Evolutionary conservation across 1,140 invertebrate genomes (phyloP).

Genomic region (Aphelenchoides fujianensis): DNA sequence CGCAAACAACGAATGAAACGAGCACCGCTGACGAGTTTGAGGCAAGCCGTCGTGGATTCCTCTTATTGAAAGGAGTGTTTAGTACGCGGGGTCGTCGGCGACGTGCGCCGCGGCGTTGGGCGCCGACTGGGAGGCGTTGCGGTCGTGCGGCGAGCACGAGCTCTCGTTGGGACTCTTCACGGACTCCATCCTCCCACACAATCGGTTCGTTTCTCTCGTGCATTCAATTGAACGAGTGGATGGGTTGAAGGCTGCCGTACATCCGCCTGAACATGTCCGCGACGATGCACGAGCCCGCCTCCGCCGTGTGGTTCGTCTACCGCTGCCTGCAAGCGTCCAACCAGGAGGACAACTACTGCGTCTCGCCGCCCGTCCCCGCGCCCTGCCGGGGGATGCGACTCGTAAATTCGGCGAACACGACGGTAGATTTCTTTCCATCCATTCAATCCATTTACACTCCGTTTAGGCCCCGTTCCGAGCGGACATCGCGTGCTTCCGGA

Average conservation of each 20-base stretch:
- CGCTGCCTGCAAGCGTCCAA: conserved; percentile 50
- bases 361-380: conserved; percentile 47
- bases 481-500: conserved; percentile 45
- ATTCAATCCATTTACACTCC: conserved; percentile 14
- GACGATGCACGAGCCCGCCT: neutral
- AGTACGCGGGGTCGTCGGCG: neutral
- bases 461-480: conserved; percentile 24
- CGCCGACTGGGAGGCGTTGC: neutral
- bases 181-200: conserved; percentile 9
- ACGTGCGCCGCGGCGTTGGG: neutral
- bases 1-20: neutral
- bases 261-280: conserved; percentile 17
- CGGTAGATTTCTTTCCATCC: too few relatives aligned
- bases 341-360: conserved; percentile 50
- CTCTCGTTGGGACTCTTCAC: conserved; percentile 9
- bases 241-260: neutral
- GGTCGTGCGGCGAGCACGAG: neutral
- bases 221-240: too few relatives aligned
- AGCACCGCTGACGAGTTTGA: conserved; percentile 1
- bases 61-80: neutral
- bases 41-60: neutral
- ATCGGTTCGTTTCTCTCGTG: neutral
- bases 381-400: conserved; percentile 35
- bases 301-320: conserved; percentile 32
- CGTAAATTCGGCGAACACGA: conserved; percentile 10